Conservation (phyloP, 2,113 vertebrate genomes). For the Elaphurus davidianus region DNA sequence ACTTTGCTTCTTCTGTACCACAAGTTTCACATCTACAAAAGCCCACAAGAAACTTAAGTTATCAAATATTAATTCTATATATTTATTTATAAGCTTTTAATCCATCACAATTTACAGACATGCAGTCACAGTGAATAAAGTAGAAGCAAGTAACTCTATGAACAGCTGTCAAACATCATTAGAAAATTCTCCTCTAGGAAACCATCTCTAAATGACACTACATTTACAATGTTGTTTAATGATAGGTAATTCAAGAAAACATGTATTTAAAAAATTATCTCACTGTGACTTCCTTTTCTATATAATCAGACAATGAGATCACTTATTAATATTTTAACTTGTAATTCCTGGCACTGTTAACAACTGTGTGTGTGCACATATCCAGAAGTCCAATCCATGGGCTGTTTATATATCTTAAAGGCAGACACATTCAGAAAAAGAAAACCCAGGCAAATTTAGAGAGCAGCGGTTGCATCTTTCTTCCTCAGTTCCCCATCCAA, state of each 20-base stretch:
- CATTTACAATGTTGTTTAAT: not conserved
- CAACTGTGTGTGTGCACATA: not conserved
- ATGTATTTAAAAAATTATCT: not conserved
- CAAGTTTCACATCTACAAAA: conserved; percentile 91
- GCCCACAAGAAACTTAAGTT: not conserved
- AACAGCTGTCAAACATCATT: not conserved
- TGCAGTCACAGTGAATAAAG: not conserved
- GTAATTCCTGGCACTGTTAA: not conserved
- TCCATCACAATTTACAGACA: not conserved
- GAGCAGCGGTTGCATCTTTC: not conserved
- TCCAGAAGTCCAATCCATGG: not conserved
- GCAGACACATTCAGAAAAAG: not conserved
- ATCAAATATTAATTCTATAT: not conserved
- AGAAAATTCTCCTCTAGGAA: conserved; percentile 14
- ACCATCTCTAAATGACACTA: not conserved
- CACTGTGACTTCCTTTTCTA: not conserved
- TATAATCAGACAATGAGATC: not conserved
- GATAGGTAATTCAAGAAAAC: not conserved
- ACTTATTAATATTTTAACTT: not conserved
- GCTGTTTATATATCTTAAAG: not conserved
- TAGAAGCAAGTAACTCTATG: not conserved
- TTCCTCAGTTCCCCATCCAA: not conserved
- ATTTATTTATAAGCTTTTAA: not conserved
- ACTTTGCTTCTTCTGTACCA: conserved; percentile 89
- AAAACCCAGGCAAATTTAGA: not conserved